Evolutionary conservation across 2,113 vertebrate species (phyloP), one percentile per base, ranked within the genome.

Genomic region (Salvator merianae): DNA sequence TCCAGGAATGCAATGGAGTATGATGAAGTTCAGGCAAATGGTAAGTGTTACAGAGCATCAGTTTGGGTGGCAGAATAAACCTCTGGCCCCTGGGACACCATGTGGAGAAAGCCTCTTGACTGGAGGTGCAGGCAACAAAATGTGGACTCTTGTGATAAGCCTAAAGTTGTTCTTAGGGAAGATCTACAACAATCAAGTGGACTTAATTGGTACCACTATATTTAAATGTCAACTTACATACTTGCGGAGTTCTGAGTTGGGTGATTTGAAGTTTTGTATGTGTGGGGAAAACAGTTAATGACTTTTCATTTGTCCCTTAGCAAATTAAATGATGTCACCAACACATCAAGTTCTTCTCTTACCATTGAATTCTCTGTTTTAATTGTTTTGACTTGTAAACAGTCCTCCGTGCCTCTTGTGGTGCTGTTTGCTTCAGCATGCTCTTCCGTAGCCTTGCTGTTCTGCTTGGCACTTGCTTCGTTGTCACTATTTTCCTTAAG

Each of bases 301-400:
- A 90, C 85, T 12, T 4, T 72, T 59, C 83, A 74, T 90, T 1
- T 40, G 55, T 70, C 79, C 50, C 72, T 0, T 16, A 28, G 86
- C 81, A 79, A 71, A 83, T 69, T 14, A 85, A 69, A 16, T 62
- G 5, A 63, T 0, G 0, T 0, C 0, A 62, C 0, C 77, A 62
- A 84, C 76, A 87, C 83, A 65, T 86, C 68, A 88, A 43, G 80
- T 87, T 55, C 79, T 71, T 86, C 79, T 88, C 98, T 96, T 96
- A 99, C 98, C 97, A 98, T 94, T 30, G 97, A 96, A 93, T 97
- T 97, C 95, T 99, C 98, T 0, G 97, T 98, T 95, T 99, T 99
- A 95, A 99, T 99, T 0, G 97, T 96, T 93, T 97, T 98, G 92
- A 97, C 89, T 79, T 98, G 97, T 40, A 98, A 92, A 85, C 95